Evolutionary conservation across 1,140 invertebrate species (phyloP).

Genomic region (Manduca sexta): DNA sequence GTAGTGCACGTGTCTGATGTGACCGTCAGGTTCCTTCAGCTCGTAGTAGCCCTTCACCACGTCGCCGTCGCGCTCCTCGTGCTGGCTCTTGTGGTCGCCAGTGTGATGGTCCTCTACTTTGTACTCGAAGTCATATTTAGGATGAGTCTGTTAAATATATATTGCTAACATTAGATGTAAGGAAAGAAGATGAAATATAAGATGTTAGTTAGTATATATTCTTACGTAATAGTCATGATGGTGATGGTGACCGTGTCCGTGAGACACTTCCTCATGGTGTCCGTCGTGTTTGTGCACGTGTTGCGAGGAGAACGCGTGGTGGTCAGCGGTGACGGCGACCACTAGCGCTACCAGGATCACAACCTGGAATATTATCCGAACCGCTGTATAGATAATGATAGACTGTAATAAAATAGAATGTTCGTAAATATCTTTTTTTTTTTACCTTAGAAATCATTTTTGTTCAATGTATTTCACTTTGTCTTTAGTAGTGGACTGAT

Average conservation of each 20-base stretch:
- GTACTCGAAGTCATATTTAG: slow-evolving; percentile 58
- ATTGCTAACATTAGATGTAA: too few relatives aligned
- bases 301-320: slow-evolving; percentile 1
- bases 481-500: background rate
- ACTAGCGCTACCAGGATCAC: background rate
- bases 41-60: slow-evolving; percentile 62
- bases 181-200: too few relatives aligned
- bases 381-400: background rate
- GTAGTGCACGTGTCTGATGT: slow-evolving; percentile 49
- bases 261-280: background rate
- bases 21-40: slow-evolving; percentile 62
- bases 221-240: background rate
- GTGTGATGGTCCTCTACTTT: slow-evolving; percentile 48
- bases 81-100: slow-evolving; percentile 40
- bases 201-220: too few relatives aligned
- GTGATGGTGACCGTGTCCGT: background rate
- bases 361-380: background rate
- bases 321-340: background rate
- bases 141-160: slow-evolving; percentile 21
- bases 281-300: background rate
- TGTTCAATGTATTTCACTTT: background rate
- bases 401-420: too few relatives aligned
- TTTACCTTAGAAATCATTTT: slow-evolving; percentile 2
- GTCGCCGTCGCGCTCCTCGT: slow-evolving; percentile 48
- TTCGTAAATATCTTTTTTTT: too few relatives aligned